Evolutionary conservation across 1,140 invertebrate species (phyloP), one percentile per base, ranked within the genome.

Genomic region (Atopsyche davidsoni): DNA sequence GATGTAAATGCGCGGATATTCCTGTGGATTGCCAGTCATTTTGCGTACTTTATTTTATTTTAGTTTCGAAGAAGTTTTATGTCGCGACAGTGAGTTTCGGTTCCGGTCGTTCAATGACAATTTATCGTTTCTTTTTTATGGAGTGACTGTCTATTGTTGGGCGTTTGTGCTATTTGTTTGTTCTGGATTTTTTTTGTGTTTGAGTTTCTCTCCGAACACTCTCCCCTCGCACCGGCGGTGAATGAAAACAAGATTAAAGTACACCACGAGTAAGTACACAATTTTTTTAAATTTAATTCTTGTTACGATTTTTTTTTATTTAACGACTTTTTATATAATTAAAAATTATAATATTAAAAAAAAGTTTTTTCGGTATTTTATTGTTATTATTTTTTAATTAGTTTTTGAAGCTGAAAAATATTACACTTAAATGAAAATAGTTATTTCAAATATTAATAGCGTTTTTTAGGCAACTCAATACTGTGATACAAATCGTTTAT

Each of bases 71-170:
- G 4, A 18, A 21, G 3, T 2, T 4, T 40, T 40, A 40, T n/a
- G n/a, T n/a, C n/a, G n/a, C n/a, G n/a, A n/a, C n/a, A 22, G 38
- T 40, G 18, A 40, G 38, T 40, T 40, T 40, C 24, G 16, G n/a
- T n/a, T n/a, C n/a, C n/a, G n/a, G n/a, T n/a, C n/a, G n/a, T n/a
- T n/a, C n/a, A n/a, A n/a, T n/a, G n/a, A n/a, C n/a, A n/a, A n/a
- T n/a, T n/a, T n/a, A n/a, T n/a, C n/a, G n/a, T n/a, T n/a, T n/a
- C n/a, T n/a, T n/a, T n/a, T n/a, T n/a, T n/a, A n/a, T n/a, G n/a
- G n/a, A n/a, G n/a, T n/a, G n/a, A n/a, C n/a, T n/a, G n/a, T n/a
- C n/a, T n/a, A n/a, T n/a, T n/a, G n/a, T n/a, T n/a, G n/a, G n/a
- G n/a, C n/a, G n/a, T n/a, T n/a, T n/a, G n/a, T n/a, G n/a, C n/a